phyloP scores from a whole-genome alignment of 2,113 vertebrate species.

The Gasterosteus nipponicus region DNA sequence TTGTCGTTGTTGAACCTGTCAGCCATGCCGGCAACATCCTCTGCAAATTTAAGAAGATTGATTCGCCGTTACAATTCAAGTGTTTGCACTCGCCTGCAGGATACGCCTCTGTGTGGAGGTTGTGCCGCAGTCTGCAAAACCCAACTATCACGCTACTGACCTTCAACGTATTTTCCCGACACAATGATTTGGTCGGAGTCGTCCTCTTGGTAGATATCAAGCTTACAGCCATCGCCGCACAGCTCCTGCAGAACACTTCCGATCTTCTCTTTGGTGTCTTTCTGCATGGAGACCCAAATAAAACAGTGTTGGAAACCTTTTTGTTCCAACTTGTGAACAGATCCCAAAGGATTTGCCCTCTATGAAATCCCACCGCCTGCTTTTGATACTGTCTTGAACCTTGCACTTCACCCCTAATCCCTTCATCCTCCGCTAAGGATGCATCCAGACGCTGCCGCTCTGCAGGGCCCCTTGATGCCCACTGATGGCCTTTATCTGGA shows the following conservation, averaged over 20 bases:
- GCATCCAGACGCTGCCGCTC: background rate
- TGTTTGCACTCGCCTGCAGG: background rate
- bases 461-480: conserved; percentile 28
- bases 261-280: conserved; percentile 68
- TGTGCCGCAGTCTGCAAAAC: no score
- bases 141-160: conserved; percentile 48
- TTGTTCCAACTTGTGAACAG: background rate
- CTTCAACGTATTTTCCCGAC: conserved; percentile 80
- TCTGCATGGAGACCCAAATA: conserved; percentile 52
- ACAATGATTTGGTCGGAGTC: conserved; percentile 71
- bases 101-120: background rate
- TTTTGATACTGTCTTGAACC: background rate
- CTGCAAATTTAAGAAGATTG: conserved; percentile 57
- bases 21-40: conserved; percentile 71
- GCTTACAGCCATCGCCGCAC: conserved; percentile 74
- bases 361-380: background rate
- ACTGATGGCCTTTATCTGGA: background rate
- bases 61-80: background rate
- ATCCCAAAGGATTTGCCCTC: background rate
- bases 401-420: conserved; percentile 17
- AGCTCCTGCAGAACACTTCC: conserved; percentile 68
- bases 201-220: conserved; percentile 79
- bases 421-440: background rate
- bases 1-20: conserved; percentile 81
- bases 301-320: background rate